Evolutionary conservation across 2,797 vertebrate species (phyloP).

Genomic region (Rhinoraja longicauda): DNA sequence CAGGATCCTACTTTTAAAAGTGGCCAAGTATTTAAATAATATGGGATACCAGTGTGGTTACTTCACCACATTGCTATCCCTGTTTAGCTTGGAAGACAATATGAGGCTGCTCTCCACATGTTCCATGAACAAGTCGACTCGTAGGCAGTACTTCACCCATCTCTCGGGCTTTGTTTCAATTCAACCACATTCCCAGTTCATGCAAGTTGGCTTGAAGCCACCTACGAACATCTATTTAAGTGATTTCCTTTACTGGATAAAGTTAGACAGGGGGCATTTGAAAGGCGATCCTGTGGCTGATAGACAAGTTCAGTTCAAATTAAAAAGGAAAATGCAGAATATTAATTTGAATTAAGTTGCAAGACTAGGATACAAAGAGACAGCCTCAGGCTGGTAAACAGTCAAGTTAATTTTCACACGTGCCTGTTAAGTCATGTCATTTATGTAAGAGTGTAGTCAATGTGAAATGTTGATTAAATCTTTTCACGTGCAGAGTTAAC

Average conservation of each 20-base stretch:
- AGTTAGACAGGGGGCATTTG: background rate
- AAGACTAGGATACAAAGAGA: background rate
- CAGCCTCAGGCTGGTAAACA: background rate
- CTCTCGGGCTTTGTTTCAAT: background rate
- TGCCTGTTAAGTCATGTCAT: background rate
- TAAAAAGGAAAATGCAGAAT: background rate
- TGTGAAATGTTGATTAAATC: background rate
- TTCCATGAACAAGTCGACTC: no score
- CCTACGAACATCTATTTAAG: background rate
- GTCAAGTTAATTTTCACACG: background rate
- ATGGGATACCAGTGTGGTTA: conserved; percentile 5
- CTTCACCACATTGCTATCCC: conserved; percentile 12
- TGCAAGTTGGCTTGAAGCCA: background rate
- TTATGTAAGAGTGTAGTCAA: background rate
- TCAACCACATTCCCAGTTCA: background rate
- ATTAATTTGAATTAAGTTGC: background rate
- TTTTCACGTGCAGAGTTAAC: background rate
- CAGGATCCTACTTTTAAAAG: conserved; percentile 7
- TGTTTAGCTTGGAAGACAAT: background rate
- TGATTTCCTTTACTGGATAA: conserved; percentile 4
- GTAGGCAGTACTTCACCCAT: background rate
- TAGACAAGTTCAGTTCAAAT: background rate
- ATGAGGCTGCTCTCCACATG: no score
- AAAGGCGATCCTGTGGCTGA: background rate
- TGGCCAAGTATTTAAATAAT: conserved; percentile 7